phyloP scores from a whole-genome alignment of 2,797 vertebrate species.

The Dermochelys coriacea region DNA sequence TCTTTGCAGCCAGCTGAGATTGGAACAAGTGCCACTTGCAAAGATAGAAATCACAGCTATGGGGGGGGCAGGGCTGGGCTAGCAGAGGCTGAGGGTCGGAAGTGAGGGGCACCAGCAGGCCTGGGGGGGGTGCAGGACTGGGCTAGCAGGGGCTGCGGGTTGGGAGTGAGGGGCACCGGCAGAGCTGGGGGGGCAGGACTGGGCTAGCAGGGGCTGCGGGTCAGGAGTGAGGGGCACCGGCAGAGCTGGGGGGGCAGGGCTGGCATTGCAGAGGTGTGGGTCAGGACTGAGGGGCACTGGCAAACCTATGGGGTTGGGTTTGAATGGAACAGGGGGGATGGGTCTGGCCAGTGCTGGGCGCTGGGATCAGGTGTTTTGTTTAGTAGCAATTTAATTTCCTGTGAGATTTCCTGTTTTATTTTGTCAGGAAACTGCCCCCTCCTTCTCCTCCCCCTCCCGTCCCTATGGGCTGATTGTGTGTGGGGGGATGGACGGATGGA shows the following conservation, averaged over 20 bases:
- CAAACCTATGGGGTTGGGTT: neutral
- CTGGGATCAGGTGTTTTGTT: neutral
- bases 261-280: neutral
- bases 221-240: too few relatives aligned
- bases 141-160: too few relatives aligned
- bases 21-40: neutral
- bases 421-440: neutral
- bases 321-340: neutral
- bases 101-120: neutral
- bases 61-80: neutral
- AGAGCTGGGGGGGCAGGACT: too few relatives aligned
- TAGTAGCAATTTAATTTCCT: neutral
- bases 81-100: neutral
- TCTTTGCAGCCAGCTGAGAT: neutral
- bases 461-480: neutral
- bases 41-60: too few relatives aligned
- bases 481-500: neutral
- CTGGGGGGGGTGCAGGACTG: neutral
- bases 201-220: too few relatives aligned
- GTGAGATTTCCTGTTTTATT: neutral
- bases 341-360: neutral
- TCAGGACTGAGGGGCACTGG: neutral
- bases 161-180: too few relatives aligned
- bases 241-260: too few relatives aligned
- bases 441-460: rapidly evolving